A percentile compares a stretch with the other conserved stretches of the same genome.
Evolutionary conservation across 2,797 vertebrate genomes (phyloP).

Genomic region (Pipistrellus kuhlii): DNA sequence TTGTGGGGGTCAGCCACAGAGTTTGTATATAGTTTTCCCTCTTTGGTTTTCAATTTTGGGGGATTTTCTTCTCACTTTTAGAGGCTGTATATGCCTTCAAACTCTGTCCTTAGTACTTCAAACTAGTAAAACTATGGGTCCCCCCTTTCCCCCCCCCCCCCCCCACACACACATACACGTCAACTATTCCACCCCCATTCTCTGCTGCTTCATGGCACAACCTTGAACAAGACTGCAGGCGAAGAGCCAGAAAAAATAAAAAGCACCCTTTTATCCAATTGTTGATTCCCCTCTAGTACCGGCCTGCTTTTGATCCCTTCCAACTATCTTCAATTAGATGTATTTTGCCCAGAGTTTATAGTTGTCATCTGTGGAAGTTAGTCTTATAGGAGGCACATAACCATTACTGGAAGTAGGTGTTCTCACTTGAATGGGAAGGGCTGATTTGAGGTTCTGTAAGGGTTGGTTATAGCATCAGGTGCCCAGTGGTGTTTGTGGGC

Average conservation of each 20-base stretch:
- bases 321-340: background rate
- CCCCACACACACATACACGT: no score
- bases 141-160: rapidly evolving
- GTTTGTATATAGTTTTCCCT: background rate
- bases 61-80: background rate
- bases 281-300: background rate
- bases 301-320: background rate
- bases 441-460: background rate
- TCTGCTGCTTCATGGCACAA: background rate
- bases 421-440: background rate
- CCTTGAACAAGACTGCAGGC: background rate
- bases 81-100: background rate
- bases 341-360: background rate
- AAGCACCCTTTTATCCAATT: background rate
- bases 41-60: background rate
- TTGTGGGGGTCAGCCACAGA: background rate
- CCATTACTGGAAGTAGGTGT: background rate
- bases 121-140: background rate
- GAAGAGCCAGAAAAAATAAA: background rate
- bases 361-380: background rate
- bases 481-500: background rate
- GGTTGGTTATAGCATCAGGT: background rate
- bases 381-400: background rate
- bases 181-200: background rate
- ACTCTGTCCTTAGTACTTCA: background rate